Conservation (phyloP, 1,140 invertebrate species). For the Anthonomus grandis region DNA sequence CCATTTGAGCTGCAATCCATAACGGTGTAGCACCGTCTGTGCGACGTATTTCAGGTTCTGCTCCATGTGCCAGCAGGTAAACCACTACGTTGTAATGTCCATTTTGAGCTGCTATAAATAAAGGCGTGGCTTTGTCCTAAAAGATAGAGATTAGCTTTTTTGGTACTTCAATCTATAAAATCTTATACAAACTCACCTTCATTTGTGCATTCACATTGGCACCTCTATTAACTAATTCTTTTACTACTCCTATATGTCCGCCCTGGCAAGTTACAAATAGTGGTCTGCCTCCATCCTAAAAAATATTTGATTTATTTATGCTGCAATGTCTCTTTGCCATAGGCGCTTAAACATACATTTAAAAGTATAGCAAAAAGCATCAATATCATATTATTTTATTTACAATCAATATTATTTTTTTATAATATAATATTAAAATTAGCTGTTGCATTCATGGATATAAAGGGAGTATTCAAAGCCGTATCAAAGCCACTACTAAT, state of each 20-base stretch:
- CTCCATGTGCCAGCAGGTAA: conserved; percentile 66
- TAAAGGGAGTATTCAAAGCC: too few relatives aligned
- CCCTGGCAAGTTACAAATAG: conserved; percentile 89
- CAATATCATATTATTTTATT: too few relatives aligned
- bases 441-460: too few relatives aligned
- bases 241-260: conserved; percentile 82
- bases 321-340: too few relatives aligned
- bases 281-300: conserved; percentile 86
- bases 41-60: conserved; percentile 65
- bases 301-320: conserved; percentile 26
- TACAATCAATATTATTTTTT: too few relatives aligned
- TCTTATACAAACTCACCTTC: conserved; percentile 60
- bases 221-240: conserved; percentile 72
- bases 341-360: too few relatives aligned
- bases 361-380: too few relatives aligned
- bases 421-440: too few relatives aligned
- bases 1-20: conserved; percentile 93
- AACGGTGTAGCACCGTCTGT: conserved; percentile 83
- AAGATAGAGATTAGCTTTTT: conserved; percentile 25
- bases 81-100: conserved; percentile 75
- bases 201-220: conserved; percentile 82
- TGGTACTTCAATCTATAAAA: neutral
- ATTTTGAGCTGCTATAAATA: conserved; percentile 89
- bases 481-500: too few relatives aligned
- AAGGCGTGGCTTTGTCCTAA: conserved; percentile 81